Evolutionary conservation across 1,140 invertebrate genomes (phyloP).

Genomic region (Portunus trituberculatus): DNA sequence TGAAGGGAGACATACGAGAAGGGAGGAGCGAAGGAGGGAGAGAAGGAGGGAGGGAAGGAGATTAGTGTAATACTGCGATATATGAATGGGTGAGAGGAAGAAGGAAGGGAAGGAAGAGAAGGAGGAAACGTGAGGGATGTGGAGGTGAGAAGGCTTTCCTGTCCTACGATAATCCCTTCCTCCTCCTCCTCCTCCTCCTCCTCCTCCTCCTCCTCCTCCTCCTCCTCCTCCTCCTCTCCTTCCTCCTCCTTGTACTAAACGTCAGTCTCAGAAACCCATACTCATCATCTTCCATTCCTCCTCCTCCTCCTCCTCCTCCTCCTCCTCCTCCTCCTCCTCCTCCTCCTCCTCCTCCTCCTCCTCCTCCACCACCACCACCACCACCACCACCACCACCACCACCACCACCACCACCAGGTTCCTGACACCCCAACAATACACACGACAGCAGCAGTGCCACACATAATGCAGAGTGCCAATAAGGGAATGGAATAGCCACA

Average conservation of each 20-base stretch:
- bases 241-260: neutral
- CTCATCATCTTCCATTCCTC: neutral
- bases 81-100: neutral
- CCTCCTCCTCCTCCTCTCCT: neutral
- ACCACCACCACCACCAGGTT: neutral
- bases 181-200: neutral
- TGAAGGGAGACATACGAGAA: neutral
- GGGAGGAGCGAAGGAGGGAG: neutral
- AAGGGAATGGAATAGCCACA: too few relatives aligned
- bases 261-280: neutral
- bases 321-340: conserved; percentile 21
- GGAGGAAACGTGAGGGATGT: neutral
- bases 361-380: neutral
- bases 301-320: neutral
- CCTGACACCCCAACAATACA: neutral
- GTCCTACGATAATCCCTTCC: neutral
- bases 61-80: too few relatives aligned
- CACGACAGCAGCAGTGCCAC: too few relatives aligned
- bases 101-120: neutral
- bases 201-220: neutral
- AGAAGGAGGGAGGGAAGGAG: neutral
- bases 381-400: neutral
- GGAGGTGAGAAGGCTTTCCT: neutral
- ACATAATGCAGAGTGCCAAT: too few relatives aligned
- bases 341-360: neutral